Percentiles rank a stretch among this genome's conserved stretches.
Conservation (phyloP, 2,797 vertebrate species). For the Enteromius thamalakanensis region DNA sequence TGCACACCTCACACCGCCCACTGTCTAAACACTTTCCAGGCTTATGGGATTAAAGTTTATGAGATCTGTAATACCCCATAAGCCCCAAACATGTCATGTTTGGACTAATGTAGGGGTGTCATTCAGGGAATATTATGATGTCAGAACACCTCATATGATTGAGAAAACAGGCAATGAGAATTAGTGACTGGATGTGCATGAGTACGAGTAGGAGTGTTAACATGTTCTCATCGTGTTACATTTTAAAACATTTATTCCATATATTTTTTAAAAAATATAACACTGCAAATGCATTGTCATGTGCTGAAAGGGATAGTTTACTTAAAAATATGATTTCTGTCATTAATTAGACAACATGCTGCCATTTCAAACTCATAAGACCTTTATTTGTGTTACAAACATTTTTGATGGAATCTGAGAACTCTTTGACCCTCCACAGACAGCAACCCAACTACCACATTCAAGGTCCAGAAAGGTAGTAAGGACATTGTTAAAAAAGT, state of each 20-base stretch:
- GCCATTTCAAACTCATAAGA: not conserved
- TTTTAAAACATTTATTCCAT: not conserved
- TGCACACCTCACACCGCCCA: constrained; percentile 37
- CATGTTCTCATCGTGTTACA: not conserved
- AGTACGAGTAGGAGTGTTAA: not conserved
- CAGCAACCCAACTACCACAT: not conserved
- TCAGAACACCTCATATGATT: constrained; percentile 55
- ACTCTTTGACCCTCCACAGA: not conserved
- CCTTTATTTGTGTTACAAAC: not conserved
- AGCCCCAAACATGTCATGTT: constrained; percentile 57
- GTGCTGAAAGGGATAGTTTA: not conserved
- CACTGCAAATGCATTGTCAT: too few species aligned
- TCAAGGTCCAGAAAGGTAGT: not conserved
- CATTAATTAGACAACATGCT: not conserved
- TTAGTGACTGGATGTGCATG: not conserved
- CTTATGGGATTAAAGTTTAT: constrained; percentile 62
- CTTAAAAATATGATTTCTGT: not conserved
- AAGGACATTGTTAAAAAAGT: not conserved
- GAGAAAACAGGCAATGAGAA: constrained; percentile 49
- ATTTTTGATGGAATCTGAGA: not conserved
- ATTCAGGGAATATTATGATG: constrained; percentile 59
- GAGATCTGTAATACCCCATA: constrained; percentile 58
- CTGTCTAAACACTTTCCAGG: constrained; percentile 58
- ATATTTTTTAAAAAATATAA: not conserved
- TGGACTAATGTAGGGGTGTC: constrained; percentile 56